Evolutionary conservation across 2,797 vertebrate species (phyloP), one percentile per base, ranked within the genome.

Genomic region (Karalla daura): DNA sequence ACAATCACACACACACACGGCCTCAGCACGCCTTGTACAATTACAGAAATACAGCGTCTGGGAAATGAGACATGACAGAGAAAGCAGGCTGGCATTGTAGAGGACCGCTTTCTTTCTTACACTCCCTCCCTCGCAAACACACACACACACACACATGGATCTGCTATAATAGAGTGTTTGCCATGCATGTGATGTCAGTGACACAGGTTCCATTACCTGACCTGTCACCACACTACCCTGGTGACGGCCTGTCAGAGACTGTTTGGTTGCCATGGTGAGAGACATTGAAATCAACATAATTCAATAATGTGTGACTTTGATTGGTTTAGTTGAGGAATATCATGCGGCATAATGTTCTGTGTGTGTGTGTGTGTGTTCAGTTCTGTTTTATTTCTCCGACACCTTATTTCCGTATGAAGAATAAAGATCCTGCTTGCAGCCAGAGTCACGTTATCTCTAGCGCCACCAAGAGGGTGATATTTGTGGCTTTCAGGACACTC

Each of bases 171-270:
- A 81, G 88, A 87, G 83, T 83, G 84, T 83, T 74, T 78, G 76
- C 47, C 17, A 28, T 68, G 60, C 39, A n/a, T 67, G 63, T 74
- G 63, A 70, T 86, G 83, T 73, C 69, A 71, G 61, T 37, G 79
- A 86, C 88, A 91, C 74, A 52, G 74, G 87, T 90, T 91, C 78
- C 85, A 93, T 92, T 93, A 92, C 89, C 88, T 74, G 79, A 80
- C 70, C 58, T 86, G 88, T 87, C 89, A 87, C 73, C 27, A 49
- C 54, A 76, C 78, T 61, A 47, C 63, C 51, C 9, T 53, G 65
- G 71, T 71, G 79, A 88, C 54, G 74, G 76, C 83, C 82, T 83
- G 87, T 87, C 86, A 87, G 72, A 78, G 72, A 23, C 71, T 73
- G 56, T 80, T 86, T 63, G 79, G 79, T 84, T 83, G 56, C 80